phyloP scores from a whole-genome alignment of 2,888 invertebrate genomes.

The Drosophila parthenogenetica region DNA sequence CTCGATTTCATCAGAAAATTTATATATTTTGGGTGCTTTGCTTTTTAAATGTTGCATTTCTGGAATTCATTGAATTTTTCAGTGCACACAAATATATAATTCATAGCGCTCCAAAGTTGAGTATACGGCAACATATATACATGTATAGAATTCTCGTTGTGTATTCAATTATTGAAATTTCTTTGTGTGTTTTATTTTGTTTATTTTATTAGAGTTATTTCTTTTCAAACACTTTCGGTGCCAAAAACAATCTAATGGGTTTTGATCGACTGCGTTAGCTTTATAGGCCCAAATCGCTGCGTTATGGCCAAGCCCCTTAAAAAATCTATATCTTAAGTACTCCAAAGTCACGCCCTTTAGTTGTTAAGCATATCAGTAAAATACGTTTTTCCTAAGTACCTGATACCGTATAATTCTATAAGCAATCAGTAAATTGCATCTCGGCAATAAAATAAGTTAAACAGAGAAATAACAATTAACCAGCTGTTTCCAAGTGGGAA shows the following conservation, averaged over 20 bases:
- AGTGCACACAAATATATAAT: no score
- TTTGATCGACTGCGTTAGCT: background rate
- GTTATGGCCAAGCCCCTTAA: conserved; percentile 8
- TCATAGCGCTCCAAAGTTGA: no score
- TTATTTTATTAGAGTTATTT: conserved; percentile 3
- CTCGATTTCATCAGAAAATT: background rate
- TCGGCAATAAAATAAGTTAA: conserved; percentile 38
- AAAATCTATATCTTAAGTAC: conserved; percentile 16
- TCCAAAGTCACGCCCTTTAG: conserved; percentile 32
- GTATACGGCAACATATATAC: no score
- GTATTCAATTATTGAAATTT: background rate
- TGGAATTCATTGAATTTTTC: no score
- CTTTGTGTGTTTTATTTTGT: no score
- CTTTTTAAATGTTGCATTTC: background rate
- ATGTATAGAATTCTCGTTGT: no score
- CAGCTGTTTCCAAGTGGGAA: conserved; percentile 46
- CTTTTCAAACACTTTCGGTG: background rate
- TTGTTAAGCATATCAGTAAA: conserved; percentile 18
- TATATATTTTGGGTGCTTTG: background rate
- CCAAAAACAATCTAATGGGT: conserved; percentile 1
- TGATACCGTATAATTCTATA: conserved; percentile 12
- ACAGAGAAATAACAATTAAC: conserved; percentile 43
- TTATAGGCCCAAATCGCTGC: conserved; percentile 10
- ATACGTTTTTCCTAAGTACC: conserved; percentile 4
- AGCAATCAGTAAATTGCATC: conserved; percentile 35